Conservation (phyloP, 53 echinoderm and acorn worm genomes). For the Zoroaster sp. region DNA sequence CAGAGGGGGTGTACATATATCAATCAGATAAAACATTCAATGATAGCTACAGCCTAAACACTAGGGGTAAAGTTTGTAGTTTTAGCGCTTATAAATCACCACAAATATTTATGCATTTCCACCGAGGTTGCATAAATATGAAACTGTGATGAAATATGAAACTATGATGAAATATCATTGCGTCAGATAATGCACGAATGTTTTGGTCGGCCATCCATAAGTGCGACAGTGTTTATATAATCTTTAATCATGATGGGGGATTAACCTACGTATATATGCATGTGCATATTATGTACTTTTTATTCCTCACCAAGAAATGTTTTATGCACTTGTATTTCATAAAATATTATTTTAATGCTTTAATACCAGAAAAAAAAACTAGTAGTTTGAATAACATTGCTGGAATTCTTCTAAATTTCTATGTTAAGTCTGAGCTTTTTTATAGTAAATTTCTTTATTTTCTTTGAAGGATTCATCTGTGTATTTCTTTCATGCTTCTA, state of each 20-base stretch:
- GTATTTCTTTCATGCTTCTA: no score
- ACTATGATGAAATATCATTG: conserved; percentile 4
- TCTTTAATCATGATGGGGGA: not conserved
- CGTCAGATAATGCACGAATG: not conserved
- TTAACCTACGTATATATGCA: not conserved
- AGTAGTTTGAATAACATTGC: not conserved
- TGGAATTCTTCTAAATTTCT: not conserved
- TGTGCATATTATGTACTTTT: not conserved
- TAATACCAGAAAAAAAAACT: no score
- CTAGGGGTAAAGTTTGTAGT: conserved; percentile 15
- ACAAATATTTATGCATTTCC: conserved; percentile 20
- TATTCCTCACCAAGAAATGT: not conserved
- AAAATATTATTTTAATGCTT: no score
- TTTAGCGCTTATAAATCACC: conserved; percentile 28
- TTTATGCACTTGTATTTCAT: no score
- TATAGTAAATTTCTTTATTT: not conserved
- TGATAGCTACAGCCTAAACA: conserved; percentile 41
- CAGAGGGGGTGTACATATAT: conserved; percentile 32
- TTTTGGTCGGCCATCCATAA: not conserved
- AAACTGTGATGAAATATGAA: not conserved
- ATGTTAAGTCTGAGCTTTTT: not conserved
- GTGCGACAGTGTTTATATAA: not conserved
- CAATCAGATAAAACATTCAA: conserved; percentile 15
- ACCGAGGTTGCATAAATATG: not conserved
- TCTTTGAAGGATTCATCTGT: no score